These are phyloP conservation scores for Sesamia nonagrioides DNA, from an alignment of 1,140 invertebrate species.

Conservation along the genomic window DNA sequence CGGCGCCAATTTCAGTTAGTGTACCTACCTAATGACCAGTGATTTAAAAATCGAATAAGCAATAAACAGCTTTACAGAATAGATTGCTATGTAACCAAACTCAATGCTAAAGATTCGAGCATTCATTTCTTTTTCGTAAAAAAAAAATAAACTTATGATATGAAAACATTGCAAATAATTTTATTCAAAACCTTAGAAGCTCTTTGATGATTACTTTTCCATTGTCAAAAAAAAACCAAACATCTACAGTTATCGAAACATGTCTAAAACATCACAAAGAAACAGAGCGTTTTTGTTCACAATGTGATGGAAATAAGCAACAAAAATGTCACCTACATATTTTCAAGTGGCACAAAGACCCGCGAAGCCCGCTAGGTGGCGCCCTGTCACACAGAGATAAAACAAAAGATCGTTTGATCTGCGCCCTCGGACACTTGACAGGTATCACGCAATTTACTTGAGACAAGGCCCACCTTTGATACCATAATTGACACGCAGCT, in stretches of 20 bases:
- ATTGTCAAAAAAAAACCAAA: conserved; percentile 41
- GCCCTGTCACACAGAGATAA: conserved; percentile 72
- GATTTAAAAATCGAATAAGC: not conserved
- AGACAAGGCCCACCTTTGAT: conserved; percentile 61
- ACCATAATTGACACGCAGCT: conserved; percentile 72
- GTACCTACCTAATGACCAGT: no score
- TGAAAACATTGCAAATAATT: not conserved
- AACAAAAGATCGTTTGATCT: conserved; percentile 81
- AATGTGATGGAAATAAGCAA: conserved; percentile 46
- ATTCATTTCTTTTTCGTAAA: not conserved
- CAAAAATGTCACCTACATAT: conserved; percentile 57
- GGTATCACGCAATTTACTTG: conserved; percentile 73
- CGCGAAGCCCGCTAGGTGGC: conserved; percentile 60
- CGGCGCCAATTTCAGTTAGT: no score
- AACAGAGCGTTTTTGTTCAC: conserved; percentile 43
- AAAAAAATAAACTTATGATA: not conserved
- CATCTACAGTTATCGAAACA: conserved; percentile 25
- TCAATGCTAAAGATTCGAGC: no score
- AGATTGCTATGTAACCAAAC: not conserved
- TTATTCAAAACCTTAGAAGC: conserved; percentile 22
- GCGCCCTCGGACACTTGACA: conserved; percentile 70
- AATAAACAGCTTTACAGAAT: not conserved
- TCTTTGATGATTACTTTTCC: conserved; percentile 41
- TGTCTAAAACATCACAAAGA: conserved; percentile 49
- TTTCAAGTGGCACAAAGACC: conserved; percentile 53